A percentile compares a stretch with the other conserved stretches of the same genome.
phyloP scores from a whole-genome alignment of 2,888 invertebrate species.

The Ethmia dodecea region DNA sequence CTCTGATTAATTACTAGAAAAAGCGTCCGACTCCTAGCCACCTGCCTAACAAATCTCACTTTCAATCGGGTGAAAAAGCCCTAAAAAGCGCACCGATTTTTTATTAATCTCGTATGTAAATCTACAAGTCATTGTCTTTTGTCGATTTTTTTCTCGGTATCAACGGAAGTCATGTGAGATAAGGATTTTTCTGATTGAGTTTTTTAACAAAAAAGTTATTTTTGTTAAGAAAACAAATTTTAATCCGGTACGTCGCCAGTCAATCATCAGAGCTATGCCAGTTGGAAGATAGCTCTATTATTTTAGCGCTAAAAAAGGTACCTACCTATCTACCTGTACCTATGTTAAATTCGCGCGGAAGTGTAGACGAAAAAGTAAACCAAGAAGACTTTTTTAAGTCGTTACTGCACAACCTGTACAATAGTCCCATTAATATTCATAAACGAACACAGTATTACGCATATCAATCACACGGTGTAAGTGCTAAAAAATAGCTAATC shows the following conservation, averaged over 20 bases:
- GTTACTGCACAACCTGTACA: conserved; percentile 54
- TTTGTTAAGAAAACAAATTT: no score
- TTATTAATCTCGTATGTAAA: conserved; percentile 67
- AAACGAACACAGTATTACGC: conserved; percentile 59
- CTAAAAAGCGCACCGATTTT: conserved; percentile 34
- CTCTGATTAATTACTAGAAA: conserved; percentile 71
- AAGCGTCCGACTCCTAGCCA: conserved; percentile 49
- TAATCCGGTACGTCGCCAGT: no score
- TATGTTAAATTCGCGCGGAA: conserved; percentile 67
- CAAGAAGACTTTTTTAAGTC: conserved; percentile 30
- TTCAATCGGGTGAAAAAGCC: conserved; percentile 43
- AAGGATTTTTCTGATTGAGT: conserved; percentile 34
- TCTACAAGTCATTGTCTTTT: conserved; percentile 67
- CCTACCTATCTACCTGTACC: no score
- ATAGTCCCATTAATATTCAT: conserved; percentile 63
- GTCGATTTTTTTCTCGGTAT: conserved; percentile 29
- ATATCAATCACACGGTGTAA: conserved; percentile 68
- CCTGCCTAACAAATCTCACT: conserved; percentile 64
- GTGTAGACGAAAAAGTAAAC: conserved; percentile 33
- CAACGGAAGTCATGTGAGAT: conserved; percentile 53
- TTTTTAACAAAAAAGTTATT: no score
- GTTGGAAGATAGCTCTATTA: no score
- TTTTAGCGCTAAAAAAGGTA: no score
- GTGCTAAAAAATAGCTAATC: conserved; percentile 66
- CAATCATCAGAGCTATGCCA: no score